Conservation (phyloP, 1,140 invertebrate species). For the Lethocerus indicus region DNA sequence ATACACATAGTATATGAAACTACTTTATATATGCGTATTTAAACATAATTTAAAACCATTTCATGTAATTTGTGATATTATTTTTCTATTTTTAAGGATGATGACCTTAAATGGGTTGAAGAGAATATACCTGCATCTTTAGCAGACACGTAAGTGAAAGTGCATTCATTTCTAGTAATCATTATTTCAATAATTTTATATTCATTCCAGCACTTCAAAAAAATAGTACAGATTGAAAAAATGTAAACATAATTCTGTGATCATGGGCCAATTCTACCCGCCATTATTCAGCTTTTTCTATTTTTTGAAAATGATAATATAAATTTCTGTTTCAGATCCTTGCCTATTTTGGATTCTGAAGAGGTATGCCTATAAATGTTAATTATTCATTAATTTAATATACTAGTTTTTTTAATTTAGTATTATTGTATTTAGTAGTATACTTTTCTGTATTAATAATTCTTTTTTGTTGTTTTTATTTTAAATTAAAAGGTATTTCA, state of each 20-base stretch:
- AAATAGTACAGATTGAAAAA: background rate
- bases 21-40: background rate
- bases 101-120: constrained; percentile 80
- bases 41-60: background rate
- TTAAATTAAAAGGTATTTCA: constrained; percentile 1
- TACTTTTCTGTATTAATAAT: constrained; percentile 6
- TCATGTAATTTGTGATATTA: background rate
- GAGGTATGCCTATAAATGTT: constrained; percentile 30
- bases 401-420: too few relatives aligned
- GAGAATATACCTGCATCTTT: constrained; percentile 71
- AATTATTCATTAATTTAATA: constrained; percentile 6
- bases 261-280: background rate
- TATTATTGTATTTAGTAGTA: too few relatives aligned
- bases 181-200: background rate
- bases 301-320: background rate
- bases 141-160: constrained; percentile 40
- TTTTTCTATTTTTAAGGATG: constrained; percentile 34
- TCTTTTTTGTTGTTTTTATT: background rate
- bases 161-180: background rate
- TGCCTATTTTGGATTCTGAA: constrained; percentile 74
- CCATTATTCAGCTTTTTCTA: background rate
- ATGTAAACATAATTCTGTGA: background rate
- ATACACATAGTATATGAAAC: constrained; percentile 1
- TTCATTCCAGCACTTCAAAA: background rate
- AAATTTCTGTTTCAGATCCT: constrained; percentile 30